phyloP scores from a whole-genome alignment of 35 echinoderm and acorn worm genomes.

The Acanthaster planci region DNA sequence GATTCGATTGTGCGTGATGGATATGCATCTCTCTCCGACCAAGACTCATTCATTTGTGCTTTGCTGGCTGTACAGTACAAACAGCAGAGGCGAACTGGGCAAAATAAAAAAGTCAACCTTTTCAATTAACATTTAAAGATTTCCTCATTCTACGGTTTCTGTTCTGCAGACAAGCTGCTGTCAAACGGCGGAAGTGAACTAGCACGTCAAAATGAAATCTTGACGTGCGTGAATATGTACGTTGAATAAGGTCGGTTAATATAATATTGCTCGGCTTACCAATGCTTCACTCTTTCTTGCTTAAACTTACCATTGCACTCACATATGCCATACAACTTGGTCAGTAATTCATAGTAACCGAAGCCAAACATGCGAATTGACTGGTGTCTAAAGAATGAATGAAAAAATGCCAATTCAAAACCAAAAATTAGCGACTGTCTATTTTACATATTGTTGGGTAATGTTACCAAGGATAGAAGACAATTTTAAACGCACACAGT shows the following conservation, averaged over 20 bases:
- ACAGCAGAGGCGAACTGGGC: background rate
- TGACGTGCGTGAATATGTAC: background rate
- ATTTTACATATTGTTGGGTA: background rate
- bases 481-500: background rate
- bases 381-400: background rate
- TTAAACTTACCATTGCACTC: background rate
- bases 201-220: background rate
- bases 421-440: background rate
- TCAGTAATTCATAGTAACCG: background rate
- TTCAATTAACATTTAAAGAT: too few relatives aligned
- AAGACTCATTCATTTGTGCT: background rate
- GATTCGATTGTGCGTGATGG: background rate
- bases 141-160: too few relatives aligned
- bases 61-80: background rate
- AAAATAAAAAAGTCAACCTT: too few relatives aligned
- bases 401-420: background rate
- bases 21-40: background rate
- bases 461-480: too few relatives aligned
- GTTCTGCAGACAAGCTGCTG: too few relatives aligned
- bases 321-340: too few relatives aligned
- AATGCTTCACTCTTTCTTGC: background rate
- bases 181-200: background rate
- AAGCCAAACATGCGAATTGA: background rate
- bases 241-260: background rate
- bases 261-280: background rate